Percentiles rank a stretch among this genome's conserved stretches.
These are phyloP conservation scores for Hermetia illucens DNA, from an alignment of 1,140 invertebrate species.

Conservation along the genomic window DNA sequence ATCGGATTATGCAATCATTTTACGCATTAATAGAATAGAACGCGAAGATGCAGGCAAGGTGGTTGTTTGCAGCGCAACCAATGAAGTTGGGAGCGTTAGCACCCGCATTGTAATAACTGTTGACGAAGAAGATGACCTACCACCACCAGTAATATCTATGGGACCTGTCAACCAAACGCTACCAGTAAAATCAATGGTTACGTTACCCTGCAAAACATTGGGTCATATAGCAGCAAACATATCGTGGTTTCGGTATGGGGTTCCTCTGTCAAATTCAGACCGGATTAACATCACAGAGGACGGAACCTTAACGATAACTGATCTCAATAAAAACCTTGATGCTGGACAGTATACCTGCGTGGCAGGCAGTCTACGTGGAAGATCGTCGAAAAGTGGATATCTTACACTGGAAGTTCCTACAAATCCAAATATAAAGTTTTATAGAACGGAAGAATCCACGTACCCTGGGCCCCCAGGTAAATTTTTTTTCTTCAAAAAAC, in stretches of 20 bases:
- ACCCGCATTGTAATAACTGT: slow-evolving; percentile 61
- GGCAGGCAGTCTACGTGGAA: slow-evolving; percentile 66
- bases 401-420: slow-evolving; percentile 63
- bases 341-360: slow-evolving; percentile 71
- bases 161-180: slow-evolving; percentile 86
- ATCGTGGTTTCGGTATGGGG: slow-evolving; percentile 70
- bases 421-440: slow-evolving; percentile 73
- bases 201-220: slow-evolving; percentile 59
- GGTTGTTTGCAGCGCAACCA: slow-evolving; percentile 68
- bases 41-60: slow-evolving; percentile 49
- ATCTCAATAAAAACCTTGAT: slow-evolving; percentile 53
- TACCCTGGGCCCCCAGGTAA: slow-evolving; percentile 60
- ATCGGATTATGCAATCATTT: slow-evolving; percentile 41
- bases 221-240: slow-evolving; percentile 62
- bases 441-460: slow-evolving; percentile 58
- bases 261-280: slow-evolving; percentile 44
- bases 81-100: slow-evolving; percentile 61
- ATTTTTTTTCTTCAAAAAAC: too few relatives aligned
- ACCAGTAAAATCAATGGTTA: slow-evolving; percentile 56
- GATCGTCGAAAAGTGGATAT: slow-evolving; percentile 71
- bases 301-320: slow-evolving; percentile 58
- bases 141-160: slow-evolving; percentile 75
- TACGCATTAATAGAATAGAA: slow-evolving; percentile 43
- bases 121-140: slow-evolving; percentile 58
- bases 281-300: slow-evolving; percentile 52